Evolutionary conservation across 2,888 invertebrate genomes (phyloP).

Genomic region (Conomelus anceps): DNA sequence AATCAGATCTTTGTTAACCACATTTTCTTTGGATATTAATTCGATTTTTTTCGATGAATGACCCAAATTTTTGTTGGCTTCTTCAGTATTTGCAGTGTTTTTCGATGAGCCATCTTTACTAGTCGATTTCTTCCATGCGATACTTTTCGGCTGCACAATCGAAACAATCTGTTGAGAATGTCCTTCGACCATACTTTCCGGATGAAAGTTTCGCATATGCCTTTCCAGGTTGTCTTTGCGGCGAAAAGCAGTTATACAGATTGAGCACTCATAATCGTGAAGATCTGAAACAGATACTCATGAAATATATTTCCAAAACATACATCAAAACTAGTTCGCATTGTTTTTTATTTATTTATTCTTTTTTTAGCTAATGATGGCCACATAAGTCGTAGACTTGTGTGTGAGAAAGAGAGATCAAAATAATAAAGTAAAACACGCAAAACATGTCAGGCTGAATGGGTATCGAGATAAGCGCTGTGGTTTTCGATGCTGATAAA

Average conservation of each 20-base stretch:
- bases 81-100: neutral
- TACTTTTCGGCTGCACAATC: neutral
- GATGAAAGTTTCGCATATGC: slow-evolving; percentile 69
- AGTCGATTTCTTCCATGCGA: neutral
- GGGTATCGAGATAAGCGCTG: too few species aligned
- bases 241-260: slow-evolving; percentile 62
- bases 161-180: neutral
- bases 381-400: too few species aligned
- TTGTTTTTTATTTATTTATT: too few species aligned
- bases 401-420: too few species aligned
- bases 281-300: slow-evolving; percentile 50
- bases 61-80: neutral
- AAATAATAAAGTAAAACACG: too few species aligned
- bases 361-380: too few species aligned
- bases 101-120: neutral
- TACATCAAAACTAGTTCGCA: too few species aligned
- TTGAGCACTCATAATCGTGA: slow-evolving; percentile 62
- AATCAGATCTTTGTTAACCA: neutral
- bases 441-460: too few species aligned
- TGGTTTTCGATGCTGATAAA: too few species aligned
- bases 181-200: slow-evolving; percentile 39
- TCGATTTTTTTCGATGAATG: neutral
- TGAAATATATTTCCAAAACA: neutral
- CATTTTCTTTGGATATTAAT: neutral
- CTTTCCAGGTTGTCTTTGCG: slow-evolving; percentile 72